Evolutionary conservation across 2,888 invertebrate genomes (phyloP).

Genomic region (Erannis defoliaria): DNA sequence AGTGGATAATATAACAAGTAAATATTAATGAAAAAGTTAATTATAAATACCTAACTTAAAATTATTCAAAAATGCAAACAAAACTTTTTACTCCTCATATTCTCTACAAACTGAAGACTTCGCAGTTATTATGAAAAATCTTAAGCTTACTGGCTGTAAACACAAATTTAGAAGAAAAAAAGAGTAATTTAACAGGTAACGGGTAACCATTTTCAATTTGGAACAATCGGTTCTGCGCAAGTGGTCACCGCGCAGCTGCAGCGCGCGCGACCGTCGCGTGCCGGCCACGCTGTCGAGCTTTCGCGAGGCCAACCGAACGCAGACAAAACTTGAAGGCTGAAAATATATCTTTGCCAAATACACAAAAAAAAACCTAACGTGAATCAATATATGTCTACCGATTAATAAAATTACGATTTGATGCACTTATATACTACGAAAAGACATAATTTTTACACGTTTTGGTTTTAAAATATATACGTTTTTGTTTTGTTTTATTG

Average conservation of each 20-base stretch:
- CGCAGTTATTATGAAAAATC: not conserved
- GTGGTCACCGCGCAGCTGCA: constrained; percentile 66
- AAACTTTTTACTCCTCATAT: not conserved
- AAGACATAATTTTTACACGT: too few relatives aligned
- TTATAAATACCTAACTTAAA: too few relatives aligned
- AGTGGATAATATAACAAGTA: too few relatives aligned
- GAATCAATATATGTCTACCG: too few relatives aligned
- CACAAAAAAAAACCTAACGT: too few relatives aligned
- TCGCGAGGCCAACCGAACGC: constrained; percentile 41
- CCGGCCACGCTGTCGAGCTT: constrained; percentile 62
- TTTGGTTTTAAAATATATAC: too few relatives aligned
- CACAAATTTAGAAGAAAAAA: constrained; percentile 16
- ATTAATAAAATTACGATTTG: too few relatives aligned
- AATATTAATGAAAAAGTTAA: too few relatives aligned
- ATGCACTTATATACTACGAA: too few relatives aligned
- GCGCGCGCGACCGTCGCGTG: constrained; percentile 79
- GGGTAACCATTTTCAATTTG: constrained; percentile 52
- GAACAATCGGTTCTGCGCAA: constrained; percentile 75
- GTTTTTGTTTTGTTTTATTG: too few relatives aligned
- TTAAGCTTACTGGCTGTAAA: not conserved
- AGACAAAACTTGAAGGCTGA: constrained; percentile 5
- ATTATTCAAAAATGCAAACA: not conserved
- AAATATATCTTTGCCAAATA: not conserved
- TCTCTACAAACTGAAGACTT: not conserved
- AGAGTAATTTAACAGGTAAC: constrained; percentile 42